These are phyloP conservation scores for Poeciliopsis infans DNA, from an alignment of 2,797 vertebrate genomes.

Conservation along the genomic window DNA sequence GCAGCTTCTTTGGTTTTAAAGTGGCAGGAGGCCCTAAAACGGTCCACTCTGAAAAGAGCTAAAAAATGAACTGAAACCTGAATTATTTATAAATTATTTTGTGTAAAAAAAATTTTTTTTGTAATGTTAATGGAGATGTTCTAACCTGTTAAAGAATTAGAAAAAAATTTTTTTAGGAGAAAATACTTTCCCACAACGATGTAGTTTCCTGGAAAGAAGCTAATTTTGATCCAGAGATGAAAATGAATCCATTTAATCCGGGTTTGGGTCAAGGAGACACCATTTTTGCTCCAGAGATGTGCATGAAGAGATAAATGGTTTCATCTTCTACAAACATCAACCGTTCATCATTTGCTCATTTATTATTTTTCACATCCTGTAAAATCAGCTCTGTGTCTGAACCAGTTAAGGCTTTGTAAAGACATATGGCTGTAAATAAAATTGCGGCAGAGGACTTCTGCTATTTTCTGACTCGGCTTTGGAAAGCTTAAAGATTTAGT, in stretches of 20 bases:
- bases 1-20: no score
- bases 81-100: no score
- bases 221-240: not conserved
- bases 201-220: not conserved
- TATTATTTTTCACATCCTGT: conserved; percentile 5
- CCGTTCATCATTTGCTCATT: not conserved
- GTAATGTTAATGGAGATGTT: no score
- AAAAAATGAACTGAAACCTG: no score
- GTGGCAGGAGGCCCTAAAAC: no score
- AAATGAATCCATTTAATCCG: not conserved
- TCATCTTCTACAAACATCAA: conserved; percentile 6
- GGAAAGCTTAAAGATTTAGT: conserved; percentile 6
- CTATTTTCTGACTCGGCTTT: conserved; percentile 10
- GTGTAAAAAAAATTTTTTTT: no score
- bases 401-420: not conserved
- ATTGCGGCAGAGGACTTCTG: not conserved
- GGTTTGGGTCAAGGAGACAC: not conserved
- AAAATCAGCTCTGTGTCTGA: not conserved
- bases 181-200: not conserved
- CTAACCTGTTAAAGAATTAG: not conserved
- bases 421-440: conserved; percentile 12
- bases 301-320: not conserved
- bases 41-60: no score
- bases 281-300: not conserved
- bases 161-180: not conserved